A percentile compares a stretch with the other conserved stretches of the same genome.
These are phyloP conservation scores for Monomorium pharaonis DNA, from an alignment of 1,140 invertebrate species.

Conservation along the genomic window DNA sequence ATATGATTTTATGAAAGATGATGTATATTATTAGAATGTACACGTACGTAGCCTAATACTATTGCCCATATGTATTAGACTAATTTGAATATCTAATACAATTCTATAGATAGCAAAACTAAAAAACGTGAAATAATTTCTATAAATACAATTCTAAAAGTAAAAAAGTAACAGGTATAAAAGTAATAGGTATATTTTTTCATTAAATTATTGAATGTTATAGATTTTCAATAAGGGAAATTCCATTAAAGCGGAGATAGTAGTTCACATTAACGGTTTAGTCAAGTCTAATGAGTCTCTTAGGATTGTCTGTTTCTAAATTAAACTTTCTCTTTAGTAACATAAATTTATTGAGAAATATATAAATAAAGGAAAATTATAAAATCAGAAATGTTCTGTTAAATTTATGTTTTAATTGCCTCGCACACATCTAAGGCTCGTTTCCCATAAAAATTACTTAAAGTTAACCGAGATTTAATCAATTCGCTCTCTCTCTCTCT, in stretches of 20 bases:
- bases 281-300: background rate
- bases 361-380: background rate
- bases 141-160: background rate
- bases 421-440: constrained; percentile 6
- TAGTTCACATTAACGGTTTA: background rate
- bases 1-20: background rate
- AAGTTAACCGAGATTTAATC: constrained; percentile 46
- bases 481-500: constrained; percentile 32
- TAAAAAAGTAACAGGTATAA: background rate
- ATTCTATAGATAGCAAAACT: background rate
- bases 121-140: background rate
- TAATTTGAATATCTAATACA: background rate
- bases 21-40: background rate
- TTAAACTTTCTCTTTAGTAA: background rate
- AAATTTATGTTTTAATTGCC: constrained; percentile 32
- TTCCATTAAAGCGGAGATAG: background rate
- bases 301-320: background rate
- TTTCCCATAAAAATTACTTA: constrained; percentile 50
- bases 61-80: background rate
- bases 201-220: background rate
- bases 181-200: background rate
- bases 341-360: background rate
- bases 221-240: background rate
- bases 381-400: background rate
- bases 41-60: background rate